Percentiles rank a stretch among this genome's conserved stretches.
phyloP scores from a whole-genome alignment of 2,113 vertebrate species.

The Atherinomorus stipes region DNA sequence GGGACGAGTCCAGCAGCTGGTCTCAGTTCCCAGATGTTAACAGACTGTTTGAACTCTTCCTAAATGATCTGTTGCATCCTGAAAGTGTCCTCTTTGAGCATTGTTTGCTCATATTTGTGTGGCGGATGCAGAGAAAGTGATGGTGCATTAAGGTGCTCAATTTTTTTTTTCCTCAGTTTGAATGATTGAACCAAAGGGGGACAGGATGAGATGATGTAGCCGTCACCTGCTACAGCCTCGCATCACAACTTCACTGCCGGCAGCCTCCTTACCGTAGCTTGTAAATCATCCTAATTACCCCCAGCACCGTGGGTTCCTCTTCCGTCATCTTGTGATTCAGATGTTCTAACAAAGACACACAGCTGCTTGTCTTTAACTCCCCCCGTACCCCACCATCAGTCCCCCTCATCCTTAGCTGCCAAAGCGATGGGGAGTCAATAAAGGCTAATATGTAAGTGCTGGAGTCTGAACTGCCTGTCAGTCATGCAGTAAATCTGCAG shows the following conservation, averaged over 20 bases:
- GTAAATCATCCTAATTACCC: constrained; percentile 61
- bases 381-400: neutral
- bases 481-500: neutral
- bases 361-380: constrained; percentile 50
- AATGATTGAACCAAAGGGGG: neutral
- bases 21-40: no score
- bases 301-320: constrained; percentile 24
- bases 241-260: constrained; percentile 3
- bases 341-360: constrained; percentile 40
- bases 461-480: constrained; percentile 25
- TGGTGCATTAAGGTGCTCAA: no score
- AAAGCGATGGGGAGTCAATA: constrained; percentile 17
- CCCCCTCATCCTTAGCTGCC: constrained; percentile 28
- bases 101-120: no score
- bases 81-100: no score
- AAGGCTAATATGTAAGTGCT: constrained; percentile 24
- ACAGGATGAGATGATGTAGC: constrained; percentile 9
- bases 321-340: constrained; percentile 44
- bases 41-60: no score
- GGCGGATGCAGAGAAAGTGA: neutral
- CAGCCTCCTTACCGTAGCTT: constrained; percentile 19
- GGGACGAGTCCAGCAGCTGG: no score
- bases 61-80: no score
- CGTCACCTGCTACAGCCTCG: constrained; percentile 11
- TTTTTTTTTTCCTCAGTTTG: neutral